Conservation (phyloP, 2,113 vertebrate species). For the Ornithorhynchus anatinus region DNA sequence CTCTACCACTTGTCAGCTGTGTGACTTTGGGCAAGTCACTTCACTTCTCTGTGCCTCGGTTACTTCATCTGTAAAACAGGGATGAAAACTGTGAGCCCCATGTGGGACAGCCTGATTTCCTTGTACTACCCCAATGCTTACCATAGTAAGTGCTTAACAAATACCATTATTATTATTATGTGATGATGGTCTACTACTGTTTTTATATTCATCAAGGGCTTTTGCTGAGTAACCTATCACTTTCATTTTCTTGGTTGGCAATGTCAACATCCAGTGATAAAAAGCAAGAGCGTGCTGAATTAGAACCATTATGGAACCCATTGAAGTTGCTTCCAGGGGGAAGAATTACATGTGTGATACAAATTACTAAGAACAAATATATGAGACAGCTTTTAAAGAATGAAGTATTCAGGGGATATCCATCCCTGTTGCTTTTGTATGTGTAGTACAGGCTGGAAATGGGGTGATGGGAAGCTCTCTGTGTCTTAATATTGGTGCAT, state of each 20-base stretch:
- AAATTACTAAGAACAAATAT: conserved; percentile 37
- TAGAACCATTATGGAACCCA: conserved; percentile 40
- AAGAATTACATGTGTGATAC: conserved; percentile 32
- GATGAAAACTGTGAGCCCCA: too few species aligned
- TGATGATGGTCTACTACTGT: background rate
- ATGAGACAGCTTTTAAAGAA: conserved; percentile 34
- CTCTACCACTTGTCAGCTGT: too few species aligned
- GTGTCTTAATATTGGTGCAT: background rate
- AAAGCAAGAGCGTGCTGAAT: conserved; percentile 24
- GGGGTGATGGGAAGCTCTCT: background rate
- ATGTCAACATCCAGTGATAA: conserved; percentile 45
- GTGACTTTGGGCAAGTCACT: too few species aligned
- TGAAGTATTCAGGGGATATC: conserved; percentile 15
- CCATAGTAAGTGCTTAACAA: too few species aligned
- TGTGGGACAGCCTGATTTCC: too few species aligned
- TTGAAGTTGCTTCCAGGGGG: conserved; percentile 46
- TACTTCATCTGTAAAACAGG: too few species aligned
- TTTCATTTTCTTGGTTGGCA: conserved; percentile 37
- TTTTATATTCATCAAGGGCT: accelerated
- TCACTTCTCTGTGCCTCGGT: too few species aligned
- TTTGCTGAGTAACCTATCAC: background rate
- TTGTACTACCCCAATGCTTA: too few species aligned
- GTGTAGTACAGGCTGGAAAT: background rate
- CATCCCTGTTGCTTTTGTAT: background rate
- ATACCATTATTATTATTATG: too few species aligned